Evolutionary conservation across 2,888 invertebrate species (phyloP).

Genomic region (Strigamia maritima): DNA sequence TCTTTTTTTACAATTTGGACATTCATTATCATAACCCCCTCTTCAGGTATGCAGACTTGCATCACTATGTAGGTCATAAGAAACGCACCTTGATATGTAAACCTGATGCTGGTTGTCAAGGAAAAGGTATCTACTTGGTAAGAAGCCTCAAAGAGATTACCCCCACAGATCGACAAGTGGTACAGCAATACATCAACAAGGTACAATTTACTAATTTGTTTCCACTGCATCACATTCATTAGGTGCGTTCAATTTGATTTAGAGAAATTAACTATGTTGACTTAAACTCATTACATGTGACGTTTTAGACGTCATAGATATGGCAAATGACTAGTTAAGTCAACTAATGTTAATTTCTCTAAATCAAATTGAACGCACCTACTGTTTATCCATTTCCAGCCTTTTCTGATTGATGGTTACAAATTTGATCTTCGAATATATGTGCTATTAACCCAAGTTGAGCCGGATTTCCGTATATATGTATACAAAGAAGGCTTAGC

Average conservation of each 20-base stretch:
- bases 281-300: too few species aligned
- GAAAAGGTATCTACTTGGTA: conserved; percentile 82
- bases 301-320: too few species aligned
- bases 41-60: conserved; percentile 1
- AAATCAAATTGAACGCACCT: too few species aligned
- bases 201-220: conserved; percentile 52
- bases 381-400: conserved; percentile 57
- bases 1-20: too few species aligned
- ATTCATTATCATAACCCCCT: too few species aligned
- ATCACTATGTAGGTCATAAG: conserved; percentile 66
- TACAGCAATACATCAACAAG: conserved; percentile 71
- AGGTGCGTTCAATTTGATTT: too few species aligned
- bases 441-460: conserved; percentile 81
- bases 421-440: conserved; percentile 90
- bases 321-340: too few species aligned
- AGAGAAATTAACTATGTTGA: too few species aligned
- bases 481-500: conserved; percentile 88
- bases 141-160: conserved; percentile 75
- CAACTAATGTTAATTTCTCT: too few species aligned
- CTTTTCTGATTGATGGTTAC: conserved; percentile 83
- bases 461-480: conserved; percentile 76
- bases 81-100: conserved; percentile 80
- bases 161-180: conserved; percentile 76
- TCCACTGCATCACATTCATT: conserved; percentile 33
- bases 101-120: conserved; percentile 87